Evolutionary conservation across 2,797 vertebrate species (phyloP).

Genomic region (Oreonectes daqikongensis): DNA sequence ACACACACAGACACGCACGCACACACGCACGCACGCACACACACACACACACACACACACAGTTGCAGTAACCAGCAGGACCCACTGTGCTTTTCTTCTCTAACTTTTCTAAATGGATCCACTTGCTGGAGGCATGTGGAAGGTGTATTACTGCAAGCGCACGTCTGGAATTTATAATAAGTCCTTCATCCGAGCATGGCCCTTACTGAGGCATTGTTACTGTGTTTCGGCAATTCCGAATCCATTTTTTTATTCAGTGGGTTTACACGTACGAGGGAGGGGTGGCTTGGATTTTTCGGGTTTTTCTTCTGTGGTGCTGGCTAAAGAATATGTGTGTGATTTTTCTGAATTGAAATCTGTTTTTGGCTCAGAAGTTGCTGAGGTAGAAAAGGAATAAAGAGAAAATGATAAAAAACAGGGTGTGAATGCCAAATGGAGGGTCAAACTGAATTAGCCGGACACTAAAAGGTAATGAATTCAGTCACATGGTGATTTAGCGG

Average conservation of each 20-base stretch:
- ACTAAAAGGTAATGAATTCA: slow-evolving; percentile 33
- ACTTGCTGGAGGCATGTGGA: slow-evolving; percentile 25
- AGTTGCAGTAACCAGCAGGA: slow-evolving; percentile 10
- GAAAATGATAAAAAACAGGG: not conserved
- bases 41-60: slow-evolving; percentile 15
- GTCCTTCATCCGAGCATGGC: slow-evolving; percentile 14
- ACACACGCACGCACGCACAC: slow-evolving; percentile 13
- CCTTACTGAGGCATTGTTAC: slow-evolving; percentile 21
- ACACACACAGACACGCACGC: not conserved
- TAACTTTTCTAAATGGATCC: slow-evolving; percentile 29
- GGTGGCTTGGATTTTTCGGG: not conserved
- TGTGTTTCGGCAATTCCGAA: slow-evolving; percentile 18
- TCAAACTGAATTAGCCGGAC: slow-evolving; percentile 43
- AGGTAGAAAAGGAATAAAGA: not conserved
- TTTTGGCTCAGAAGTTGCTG: slow-evolving; percentile 10
- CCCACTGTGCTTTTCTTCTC: slow-evolving; percentile 20
- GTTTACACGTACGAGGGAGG: slow-evolving; percentile 3
- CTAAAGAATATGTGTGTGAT: slow-evolving; percentile 18
- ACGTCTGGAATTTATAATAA: slow-evolving; percentile 20
- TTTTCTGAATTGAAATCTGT: slow-evolving; percentile 17
- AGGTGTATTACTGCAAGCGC: slow-evolving; percentile 17
- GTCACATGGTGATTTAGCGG: slow-evolving; percentile 14
- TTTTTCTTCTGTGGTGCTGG: slow-evolving; percentile 5
- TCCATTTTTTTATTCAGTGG: slow-evolving; percentile 34
- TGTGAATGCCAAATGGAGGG: not conserved